Percentiles rank a stretch among this genome's conserved stretches.
These are phyloP conservation scores for Hypena proboscidalis DNA, from an alignment of 2,888 invertebrate genomes.

Conservation along the genomic window DNA sequence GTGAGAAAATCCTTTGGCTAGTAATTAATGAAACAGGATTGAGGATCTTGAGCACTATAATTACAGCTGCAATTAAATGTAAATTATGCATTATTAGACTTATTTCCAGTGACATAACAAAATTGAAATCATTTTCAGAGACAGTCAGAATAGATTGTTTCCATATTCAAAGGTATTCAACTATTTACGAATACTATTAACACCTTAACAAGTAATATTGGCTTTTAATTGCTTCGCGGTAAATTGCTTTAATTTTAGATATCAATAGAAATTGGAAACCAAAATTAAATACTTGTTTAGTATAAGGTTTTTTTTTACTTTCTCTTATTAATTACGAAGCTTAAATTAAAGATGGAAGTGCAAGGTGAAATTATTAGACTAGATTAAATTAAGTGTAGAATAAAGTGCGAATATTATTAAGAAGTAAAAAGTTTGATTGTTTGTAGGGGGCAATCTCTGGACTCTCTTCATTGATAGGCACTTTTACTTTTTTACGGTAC, in stretches of 20 bases:
- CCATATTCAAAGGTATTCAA: constrained; percentile 28
- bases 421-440: too few species aligned
- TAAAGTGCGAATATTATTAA: too few species aligned
- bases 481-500: too few species aligned
- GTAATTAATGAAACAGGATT: background rate
- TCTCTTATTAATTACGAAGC: constrained; percentile 13
- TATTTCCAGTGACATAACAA: constrained; percentile 1
- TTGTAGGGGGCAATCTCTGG: too few species aligned
- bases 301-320: constrained; percentile 14
- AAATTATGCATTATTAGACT: constrained; percentile 1
- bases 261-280: constrained; percentile 11
- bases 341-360: constrained; percentile 2
- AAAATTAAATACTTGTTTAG: constrained; percentile 2
- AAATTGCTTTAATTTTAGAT: constrained; percentile 19
- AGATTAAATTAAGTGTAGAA: too few species aligned
- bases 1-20: background rate
- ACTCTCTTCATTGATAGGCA: too few species aligned
- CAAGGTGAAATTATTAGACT: constrained; percentile 1
- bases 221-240: constrained; percentile 24
- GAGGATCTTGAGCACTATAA: background rate
- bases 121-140: constrained; percentile 21
- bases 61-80: constrained; percentile 2
- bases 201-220: constrained; percentile 18
- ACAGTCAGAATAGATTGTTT: constrained; percentile 24
- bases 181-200: too few species aligned